Percentiles rank a stretch among this genome's conserved stretches.
These are phyloP conservation scores for Lampris megalopsis DNA, from an alignment of 2,113 vertebrate genomes.

Conservation along the genomic window DNA sequence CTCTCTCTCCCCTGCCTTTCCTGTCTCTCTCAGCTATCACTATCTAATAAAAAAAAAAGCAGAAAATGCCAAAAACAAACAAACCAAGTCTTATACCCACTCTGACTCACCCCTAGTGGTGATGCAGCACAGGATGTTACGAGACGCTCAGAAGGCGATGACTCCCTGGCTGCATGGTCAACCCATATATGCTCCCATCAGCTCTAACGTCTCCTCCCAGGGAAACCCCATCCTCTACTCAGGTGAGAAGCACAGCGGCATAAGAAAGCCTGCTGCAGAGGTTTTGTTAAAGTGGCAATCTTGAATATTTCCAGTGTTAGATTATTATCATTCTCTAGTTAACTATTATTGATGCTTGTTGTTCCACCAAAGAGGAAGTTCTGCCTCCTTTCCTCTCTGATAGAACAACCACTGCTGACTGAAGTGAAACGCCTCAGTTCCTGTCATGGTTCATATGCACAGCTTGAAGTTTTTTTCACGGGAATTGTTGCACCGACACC, in stretches of 20 bases:
- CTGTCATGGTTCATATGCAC: too few relatives aligned
- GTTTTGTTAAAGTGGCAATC: neutral
- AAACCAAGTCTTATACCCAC: neutral
- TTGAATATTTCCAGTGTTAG: too few relatives aligned
- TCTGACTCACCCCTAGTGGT: slow-evolving; percentile 79
- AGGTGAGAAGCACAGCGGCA: slow-evolving; percentile 57
- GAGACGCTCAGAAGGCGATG: slow-evolving; percentile 83
- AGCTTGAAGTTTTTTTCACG: too few relatives aligned
- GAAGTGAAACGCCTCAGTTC: too few relatives aligned
- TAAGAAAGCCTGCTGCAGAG: slow-evolving; percentile 7
- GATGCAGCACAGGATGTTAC: slow-evolving; percentile 88
- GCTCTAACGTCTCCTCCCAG: slow-evolving; percentile 85
- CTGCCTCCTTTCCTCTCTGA: too few relatives aligned
- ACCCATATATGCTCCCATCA: slow-evolving; percentile 83
- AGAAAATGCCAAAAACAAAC: neutral
- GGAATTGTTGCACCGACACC: too few relatives aligned
- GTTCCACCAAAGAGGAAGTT: too few relatives aligned
- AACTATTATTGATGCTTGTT: too few relatives aligned
- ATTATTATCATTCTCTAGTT: too few relatives aligned
- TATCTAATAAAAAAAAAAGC: neutral
- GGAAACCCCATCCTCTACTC: slow-evolving; percentile 88
- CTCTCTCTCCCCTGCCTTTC: too few relatives aligned
- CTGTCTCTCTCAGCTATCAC: too few relatives aligned
- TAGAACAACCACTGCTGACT: too few relatives aligned
- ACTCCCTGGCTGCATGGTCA: slow-evolving; percentile 89